Percentiles rank a stretch among this genome's conserved stretches.
phyloP scores from a whole-genome alignment of 2,797 vertebrate species.

The Melanotaenia pygmaea region DNA sequence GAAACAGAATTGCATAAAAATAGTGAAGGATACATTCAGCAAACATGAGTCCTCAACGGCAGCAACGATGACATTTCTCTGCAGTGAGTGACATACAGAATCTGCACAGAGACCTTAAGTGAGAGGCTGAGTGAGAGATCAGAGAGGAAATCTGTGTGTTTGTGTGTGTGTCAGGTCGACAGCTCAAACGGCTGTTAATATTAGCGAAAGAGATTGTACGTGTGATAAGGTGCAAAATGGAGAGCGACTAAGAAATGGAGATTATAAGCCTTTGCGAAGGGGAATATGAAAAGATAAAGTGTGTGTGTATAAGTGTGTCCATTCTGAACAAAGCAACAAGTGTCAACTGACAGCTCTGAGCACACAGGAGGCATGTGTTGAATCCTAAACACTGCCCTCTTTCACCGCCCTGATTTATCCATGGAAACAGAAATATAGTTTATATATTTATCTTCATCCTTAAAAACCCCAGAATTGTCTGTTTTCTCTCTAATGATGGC shows the following conservation, averaged over 20 bases:
- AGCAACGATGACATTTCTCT: slow-evolving; percentile 31
- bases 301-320: slow-evolving; percentile 26
- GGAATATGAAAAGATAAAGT: slow-evolving; percentile 40
- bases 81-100: slow-evolving; percentile 50
- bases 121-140: slow-evolving; percentile 44
- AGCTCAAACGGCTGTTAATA: slow-evolving; percentile 48
- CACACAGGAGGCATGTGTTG: slow-evolving; percentile 48
- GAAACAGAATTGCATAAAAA: slow-evolving; percentile 2
- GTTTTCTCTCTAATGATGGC: background rate
- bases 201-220: slow-evolving; percentile 30
- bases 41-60: slow-evolving; percentile 22
- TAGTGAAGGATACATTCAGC: slow-evolving; percentile 12
- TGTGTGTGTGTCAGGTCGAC: background rate
- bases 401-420: slow-evolving; percentile 29
- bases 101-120: slow-evolving; percentile 42
- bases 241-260: slow-evolving; percentile 44
- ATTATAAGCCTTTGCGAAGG: slow-evolving; percentile 36
- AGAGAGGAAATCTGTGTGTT: slow-evolving; percentile 32
- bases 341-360: slow-evolving; percentile 50
- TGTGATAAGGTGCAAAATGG: slow-evolving; percentile 63
- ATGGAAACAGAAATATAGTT: slow-evolving; percentile 20
- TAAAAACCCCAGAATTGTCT: background rate
- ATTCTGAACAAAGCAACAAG: slow-evolving; percentile 54
- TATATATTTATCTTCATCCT: background rate
- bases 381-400: slow-evolving; percentile 56